A percentile compares a stretch with the other conserved stretches of the same genome.
These are phyloP conservation scores for Neoitamus cyanurus DNA, from an alignment of 2,888 invertebrate genomes.

Conservation along the genomic window DNA sequence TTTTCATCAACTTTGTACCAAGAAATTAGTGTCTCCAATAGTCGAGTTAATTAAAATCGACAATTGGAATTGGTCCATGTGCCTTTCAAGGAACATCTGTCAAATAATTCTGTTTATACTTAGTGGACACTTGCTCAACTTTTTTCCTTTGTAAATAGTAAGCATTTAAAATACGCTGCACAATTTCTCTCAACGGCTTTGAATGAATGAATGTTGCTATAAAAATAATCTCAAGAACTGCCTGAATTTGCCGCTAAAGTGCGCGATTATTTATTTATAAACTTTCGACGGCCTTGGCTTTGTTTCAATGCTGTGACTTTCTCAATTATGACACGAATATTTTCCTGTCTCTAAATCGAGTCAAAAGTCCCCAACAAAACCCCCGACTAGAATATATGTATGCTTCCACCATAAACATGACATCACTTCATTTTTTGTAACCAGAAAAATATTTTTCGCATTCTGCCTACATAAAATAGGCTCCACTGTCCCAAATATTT, in stretches of 20 bases:
- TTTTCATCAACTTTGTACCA: too few relatives aligned
- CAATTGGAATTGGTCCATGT: too few relatives aligned
- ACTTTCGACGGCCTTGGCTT: neutral
- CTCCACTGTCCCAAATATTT: neutral
- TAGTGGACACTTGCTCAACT: neutral
- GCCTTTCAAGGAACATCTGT: too few relatives aligned
- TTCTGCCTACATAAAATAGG: neutral
- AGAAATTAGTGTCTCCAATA: too few relatives aligned
- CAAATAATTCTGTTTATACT: too few relatives aligned
- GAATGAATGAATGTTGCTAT: neutral
- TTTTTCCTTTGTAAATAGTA: neutral
- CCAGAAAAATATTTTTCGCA: neutral
- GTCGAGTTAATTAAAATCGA: too few relatives aligned
- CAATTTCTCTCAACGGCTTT: neutral
- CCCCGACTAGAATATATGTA: neutral
- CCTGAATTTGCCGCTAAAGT: neutral
- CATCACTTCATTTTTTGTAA: neutral
- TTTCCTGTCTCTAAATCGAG: neutral
- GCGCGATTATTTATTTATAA: neutral
- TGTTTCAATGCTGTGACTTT: neutral
- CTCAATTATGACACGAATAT: neutral
- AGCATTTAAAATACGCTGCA: neutral
- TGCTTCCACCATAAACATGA: neutral
- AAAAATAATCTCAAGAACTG: neutral
- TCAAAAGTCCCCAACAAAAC: neutral